Conservation (phyloP, 30 jellyfish, hydroid and myxozoan genomes). For the Cassiopea andromeda region DNA sequence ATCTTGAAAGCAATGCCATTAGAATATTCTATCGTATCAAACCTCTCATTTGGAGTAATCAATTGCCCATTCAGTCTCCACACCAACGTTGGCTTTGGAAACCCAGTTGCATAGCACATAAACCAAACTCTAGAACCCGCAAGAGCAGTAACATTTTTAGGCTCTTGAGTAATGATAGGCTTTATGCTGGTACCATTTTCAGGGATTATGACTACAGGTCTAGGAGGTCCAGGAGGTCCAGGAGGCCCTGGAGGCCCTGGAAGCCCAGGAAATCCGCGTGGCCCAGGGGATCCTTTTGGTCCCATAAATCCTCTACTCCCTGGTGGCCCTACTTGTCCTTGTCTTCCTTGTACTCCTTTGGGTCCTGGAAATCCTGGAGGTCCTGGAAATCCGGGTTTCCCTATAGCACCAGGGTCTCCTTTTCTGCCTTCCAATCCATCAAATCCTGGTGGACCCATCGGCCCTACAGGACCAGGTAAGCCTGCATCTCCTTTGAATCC, state of each 20-base stretch:
- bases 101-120: not conserved
- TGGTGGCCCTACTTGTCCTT: not conserved
- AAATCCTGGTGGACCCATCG: not conserved
- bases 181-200: not conserved
- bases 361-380: not conserved
- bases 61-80: not conserved
- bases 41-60: not conserved
- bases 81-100: not conserved
- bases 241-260: not conserved
- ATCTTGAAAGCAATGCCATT: not conserved
- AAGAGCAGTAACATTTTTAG: not conserved
- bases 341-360: not conserved
- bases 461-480: not conserved
- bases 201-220: not conserved
- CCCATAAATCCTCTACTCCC: not conserved
- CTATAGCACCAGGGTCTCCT: not conserved
- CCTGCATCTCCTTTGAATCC: conserved; percentile 17
- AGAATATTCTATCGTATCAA: not conserved
- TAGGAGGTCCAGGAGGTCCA: conserved; percentile 1
- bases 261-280: not conserved
- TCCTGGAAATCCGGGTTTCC: not conserved
- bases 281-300: not conserved
- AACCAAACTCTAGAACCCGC: not conserved
- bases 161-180: not conserved
- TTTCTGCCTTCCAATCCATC: not conserved